phyloP scores from a whole-genome alignment of 2,113 vertebrate species.

The Anolis carolinensis region DNA sequence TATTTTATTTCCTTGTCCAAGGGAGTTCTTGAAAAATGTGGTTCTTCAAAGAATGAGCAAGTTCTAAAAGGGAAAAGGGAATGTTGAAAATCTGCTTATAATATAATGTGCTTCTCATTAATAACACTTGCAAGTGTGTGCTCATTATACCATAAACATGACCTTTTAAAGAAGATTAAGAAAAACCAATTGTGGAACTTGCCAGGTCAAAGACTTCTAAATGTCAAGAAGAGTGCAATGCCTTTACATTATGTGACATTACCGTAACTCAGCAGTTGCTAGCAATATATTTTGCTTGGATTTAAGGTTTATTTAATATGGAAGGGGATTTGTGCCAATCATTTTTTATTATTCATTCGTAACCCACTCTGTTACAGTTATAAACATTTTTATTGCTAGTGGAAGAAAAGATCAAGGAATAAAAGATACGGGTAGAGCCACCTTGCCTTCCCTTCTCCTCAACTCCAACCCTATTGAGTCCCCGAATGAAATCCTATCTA shows the following conservation, averaged over 20 bases:
- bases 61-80: slow-evolving; percentile 50
- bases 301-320: slow-evolving; percentile 6
- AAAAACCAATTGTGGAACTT: slow-evolving; percentile 70
- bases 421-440: not conserved
- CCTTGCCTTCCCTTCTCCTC: not conserved
- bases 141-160: slow-evolving; percentile 76
- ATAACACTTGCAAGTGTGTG: slow-evolving; percentile 74
- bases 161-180: slow-evolving; percentile 74
- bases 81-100: slow-evolving; percentile 66
- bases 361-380: not conserved
- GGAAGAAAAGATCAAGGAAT: not conserved
- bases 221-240: slow-evolving; percentile 69
- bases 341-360: not conserved
- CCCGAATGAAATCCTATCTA: no score
- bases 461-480: no score
- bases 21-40: slow-evolving; percentile 58
- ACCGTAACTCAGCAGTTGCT: slow-evolving; percentile 45
- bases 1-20: slow-evolving; percentile 52
- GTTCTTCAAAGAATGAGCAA: slow-evolving; percentile 54
- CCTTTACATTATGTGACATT: slow-evolving; percentile 66
- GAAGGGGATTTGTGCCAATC: not conserved
- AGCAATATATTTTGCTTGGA: slow-evolving; percentile 17
- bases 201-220: slow-evolving; percentile 68
- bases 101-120: slow-evolving; percentile 68
- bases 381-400: not conserved